Base-by-base conservation (phyloP, 2,113 vertebrate species). In the Cinclus mexicanus region DNA sequence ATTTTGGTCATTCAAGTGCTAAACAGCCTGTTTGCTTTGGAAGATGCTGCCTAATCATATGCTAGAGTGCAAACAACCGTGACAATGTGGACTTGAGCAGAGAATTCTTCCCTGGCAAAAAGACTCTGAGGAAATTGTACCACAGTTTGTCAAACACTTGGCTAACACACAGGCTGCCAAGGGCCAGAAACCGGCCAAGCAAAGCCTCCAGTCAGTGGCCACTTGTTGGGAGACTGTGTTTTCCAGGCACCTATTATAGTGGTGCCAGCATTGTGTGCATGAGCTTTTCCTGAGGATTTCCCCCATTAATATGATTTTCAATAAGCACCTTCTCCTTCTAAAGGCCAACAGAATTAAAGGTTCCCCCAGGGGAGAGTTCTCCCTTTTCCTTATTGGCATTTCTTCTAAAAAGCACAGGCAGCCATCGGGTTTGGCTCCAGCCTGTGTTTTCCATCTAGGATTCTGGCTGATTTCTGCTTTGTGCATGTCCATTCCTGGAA, bases 1-100 rank as follows among this genome's bases (percentile, higher is more conserved):
- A 35, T 59, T 93, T 76, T 93, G 57, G 71, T 90, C 6, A 1
- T 79, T 94, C 35, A 4, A 79, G 39, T 88, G 79, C 53, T 55
- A 31, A 88, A 44, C 79, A 92, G 44, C 59, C 5, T 92, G 47
- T 94, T 89, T 95, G 41, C 83, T 95, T 92, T 72, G 49, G 57
- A 80, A 92, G 86, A 35, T 64, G 16, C 7, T 79, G 37, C 53
- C 63, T 82, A 37, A 87, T 84, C 39, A 14, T 56, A 31, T 31
- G 67, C 55, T 89, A 31, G 44, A 85, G 77, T 65, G 71, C 93
- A 88, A 78, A 64, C 76, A 93, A 29, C 86, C 3, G 2, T 80
- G 91, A 59, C 83, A 42, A 29, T 17, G n/a, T 72, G 49, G 37
- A 79, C 71, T 72, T 1, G 2, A 88, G 82, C 65, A 56, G 44